phyloP scores from a whole-genome alignment of 2,888 invertebrate species.

The Agrotis puta region DNA sequence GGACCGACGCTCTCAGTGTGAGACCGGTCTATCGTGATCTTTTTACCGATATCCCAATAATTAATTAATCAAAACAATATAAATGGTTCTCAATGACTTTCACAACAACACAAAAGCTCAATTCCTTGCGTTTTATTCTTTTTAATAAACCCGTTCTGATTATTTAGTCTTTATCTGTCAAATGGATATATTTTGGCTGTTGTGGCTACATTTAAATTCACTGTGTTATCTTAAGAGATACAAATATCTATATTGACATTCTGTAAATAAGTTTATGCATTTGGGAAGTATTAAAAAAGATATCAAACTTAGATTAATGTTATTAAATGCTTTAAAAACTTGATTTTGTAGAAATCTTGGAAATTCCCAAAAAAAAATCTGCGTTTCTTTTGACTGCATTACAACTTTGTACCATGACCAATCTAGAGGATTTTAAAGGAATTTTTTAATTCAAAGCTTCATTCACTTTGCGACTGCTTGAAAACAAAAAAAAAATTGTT shows the following conservation, averaged over 20 bases:
- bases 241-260: constrained; percentile 2
- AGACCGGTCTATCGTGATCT: constrained; percentile 79
- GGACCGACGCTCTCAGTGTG: constrained; percentile 70
- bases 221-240: constrained; percentile 27
- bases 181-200: constrained; percentile 17
- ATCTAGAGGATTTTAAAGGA: background rate
- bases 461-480: background rate
- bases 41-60: constrained; percentile 73
- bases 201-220: constrained; percentile 29
- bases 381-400: background rate
- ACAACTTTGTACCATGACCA: background rate
- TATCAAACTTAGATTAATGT: background rate
- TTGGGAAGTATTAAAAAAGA: constrained; percentile 11
- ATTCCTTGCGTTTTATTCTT: constrained; percentile 50
- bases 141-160: constrained; percentile 41
- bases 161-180: constrained; percentile 43
- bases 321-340: background rate
- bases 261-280: constrained; percentile 14
- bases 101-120: constrained; percentile 64
- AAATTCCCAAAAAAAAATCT: background rate
- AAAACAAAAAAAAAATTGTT: background rate
- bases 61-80: constrained; percentile 85
- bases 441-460: background rate
- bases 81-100: constrained; percentile 75
- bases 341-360: background rate